Evolutionary conservation across 2,888 invertebrate genomes (phyloP).

Genomic region (Morpho deidamia): DNA sequence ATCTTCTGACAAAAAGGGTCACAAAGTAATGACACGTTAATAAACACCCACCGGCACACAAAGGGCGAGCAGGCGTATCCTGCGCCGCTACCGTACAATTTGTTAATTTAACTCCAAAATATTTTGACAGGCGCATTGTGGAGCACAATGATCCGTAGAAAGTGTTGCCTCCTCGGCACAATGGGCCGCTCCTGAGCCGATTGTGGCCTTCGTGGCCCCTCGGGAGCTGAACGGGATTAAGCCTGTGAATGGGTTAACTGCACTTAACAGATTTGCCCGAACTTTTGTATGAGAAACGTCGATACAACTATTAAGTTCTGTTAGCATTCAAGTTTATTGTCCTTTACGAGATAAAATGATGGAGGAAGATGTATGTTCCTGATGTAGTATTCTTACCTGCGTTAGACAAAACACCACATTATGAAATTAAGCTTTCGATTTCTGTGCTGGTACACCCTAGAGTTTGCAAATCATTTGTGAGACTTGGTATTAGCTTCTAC

Average conservation of each 20-base stretch:
- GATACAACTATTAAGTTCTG: no score
- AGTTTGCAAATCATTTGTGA: no score
- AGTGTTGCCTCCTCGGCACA: conserved; percentile 25
- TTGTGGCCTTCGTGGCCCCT: conserved; percentile 6
- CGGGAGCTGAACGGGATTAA: conserved; percentile 1
- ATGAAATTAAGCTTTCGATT: no score
- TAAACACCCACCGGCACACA: conserved; percentile 4
- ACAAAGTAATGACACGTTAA: conserved; percentile 7
- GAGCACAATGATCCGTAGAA: conserved; percentile 17
- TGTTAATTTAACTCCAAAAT: conserved; percentile 25
- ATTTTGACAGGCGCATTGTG: conserved; percentile 25
- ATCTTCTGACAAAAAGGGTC: not conserved
- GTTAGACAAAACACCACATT: no score
- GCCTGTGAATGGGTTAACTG: not conserved
- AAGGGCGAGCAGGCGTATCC: conserved; percentile 17
- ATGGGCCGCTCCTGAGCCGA: conserved; percentile 9
- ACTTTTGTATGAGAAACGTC: no score
- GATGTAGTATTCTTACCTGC: no score
- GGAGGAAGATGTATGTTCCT: no score
- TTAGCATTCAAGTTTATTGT: no score
- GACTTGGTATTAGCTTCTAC: no score
- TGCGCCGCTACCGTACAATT: conserved; percentile 7
- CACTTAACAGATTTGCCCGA: no score
- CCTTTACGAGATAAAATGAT: no score
- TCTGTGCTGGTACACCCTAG: no score